A percentile compares a stretch with the other conserved stretches of the same genome.
These are phyloP conservation scores for Myoxocephalus aenaeus DNA, from an alignment of 2,797 vertebrate genomes.

Conservation along the genomic window DNA sequence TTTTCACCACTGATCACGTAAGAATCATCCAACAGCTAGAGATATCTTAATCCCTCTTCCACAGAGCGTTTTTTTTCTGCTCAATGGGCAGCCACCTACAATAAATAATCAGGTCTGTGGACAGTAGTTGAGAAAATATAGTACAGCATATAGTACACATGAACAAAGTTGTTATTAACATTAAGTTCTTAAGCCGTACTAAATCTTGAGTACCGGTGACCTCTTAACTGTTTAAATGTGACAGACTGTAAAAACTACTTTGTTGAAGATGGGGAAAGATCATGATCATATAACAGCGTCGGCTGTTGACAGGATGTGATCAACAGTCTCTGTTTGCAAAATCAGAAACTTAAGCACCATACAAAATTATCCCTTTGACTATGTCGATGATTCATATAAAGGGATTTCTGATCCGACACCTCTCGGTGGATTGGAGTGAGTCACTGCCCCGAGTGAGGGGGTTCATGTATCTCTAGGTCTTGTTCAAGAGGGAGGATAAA, in stretches of 20 bases:
- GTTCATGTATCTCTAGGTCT: not conserved
- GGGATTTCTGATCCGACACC: not conserved
- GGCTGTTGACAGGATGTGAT: too few species aligned
- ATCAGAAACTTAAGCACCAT: too few species aligned
- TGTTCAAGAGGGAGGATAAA: too few species aligned
- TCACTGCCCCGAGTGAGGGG: not conserved
- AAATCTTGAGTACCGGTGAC: not conserved
- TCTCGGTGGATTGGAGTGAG: not conserved
- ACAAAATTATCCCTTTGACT: not conserved
- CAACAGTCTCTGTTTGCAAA: too few species aligned
- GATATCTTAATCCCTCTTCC: conserved; percentile 11
- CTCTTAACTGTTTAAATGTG: not conserved
- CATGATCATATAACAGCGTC: not conserved
- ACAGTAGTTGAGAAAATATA: not conserved
- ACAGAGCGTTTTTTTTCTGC: not conserved
- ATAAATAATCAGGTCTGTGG: not conserved
- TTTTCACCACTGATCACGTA: conserved; percentile 8
- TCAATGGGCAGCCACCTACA: not conserved
- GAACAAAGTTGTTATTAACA: not conserved
- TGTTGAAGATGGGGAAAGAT: not conserved
- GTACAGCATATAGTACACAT: not conserved
- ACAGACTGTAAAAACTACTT: not conserved
- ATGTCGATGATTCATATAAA: not conserved
- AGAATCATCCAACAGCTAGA: not conserved
- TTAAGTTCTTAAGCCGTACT: too few species aligned